Percentiles rank a stretch among this genome's conserved stretches.
These are phyloP conservation scores for Achatina immaculata DNA, from an alignment of 1,140 invertebrate species.

Conservation along the genomic window DNA sequence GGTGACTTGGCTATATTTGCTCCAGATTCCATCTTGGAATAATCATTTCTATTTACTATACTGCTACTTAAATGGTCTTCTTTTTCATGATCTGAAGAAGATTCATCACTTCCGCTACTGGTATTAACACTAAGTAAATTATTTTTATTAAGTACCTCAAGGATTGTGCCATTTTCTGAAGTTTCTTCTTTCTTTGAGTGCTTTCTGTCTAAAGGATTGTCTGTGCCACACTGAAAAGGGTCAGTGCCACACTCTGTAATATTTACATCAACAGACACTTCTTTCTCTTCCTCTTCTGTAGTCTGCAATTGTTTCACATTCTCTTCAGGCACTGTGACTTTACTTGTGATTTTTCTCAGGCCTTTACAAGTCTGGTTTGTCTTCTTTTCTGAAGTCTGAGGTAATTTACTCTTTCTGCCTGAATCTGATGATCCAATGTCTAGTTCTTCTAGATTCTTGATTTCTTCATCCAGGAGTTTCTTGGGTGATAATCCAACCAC, in stretches of 20 bases:
- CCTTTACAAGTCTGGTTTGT: background rate
- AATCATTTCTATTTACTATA: constrained; percentile 19
- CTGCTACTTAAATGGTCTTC: background rate
- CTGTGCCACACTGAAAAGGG: background rate
- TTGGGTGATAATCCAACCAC: constrained; percentile 35
- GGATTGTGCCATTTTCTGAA: background rate
- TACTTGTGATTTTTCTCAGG: background rate
- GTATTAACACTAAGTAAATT: background rate
- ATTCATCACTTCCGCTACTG: background rate
- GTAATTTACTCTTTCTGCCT: background rate
- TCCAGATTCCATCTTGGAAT: background rate
- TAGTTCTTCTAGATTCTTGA: constrained; percentile 40
- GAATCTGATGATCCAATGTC: constrained; percentile 11
- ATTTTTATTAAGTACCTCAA: background rate
- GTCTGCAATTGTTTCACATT: background rate
- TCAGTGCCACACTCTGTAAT: background rate
- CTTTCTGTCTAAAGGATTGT: background rate
- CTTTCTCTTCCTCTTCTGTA: background rate
- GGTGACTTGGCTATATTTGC: background rate
- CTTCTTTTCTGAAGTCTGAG: background rate
- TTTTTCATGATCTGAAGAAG: background rate
- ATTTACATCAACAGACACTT: background rate
- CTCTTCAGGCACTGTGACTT: background rate
- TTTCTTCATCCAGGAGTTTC: constrained; percentile 38
- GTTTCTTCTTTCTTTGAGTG: background rate